Evolutionary conservation across 2,888 invertebrate genomes (phyloP).

Genomic region (Branchipolynoe longqiensis): DNA sequence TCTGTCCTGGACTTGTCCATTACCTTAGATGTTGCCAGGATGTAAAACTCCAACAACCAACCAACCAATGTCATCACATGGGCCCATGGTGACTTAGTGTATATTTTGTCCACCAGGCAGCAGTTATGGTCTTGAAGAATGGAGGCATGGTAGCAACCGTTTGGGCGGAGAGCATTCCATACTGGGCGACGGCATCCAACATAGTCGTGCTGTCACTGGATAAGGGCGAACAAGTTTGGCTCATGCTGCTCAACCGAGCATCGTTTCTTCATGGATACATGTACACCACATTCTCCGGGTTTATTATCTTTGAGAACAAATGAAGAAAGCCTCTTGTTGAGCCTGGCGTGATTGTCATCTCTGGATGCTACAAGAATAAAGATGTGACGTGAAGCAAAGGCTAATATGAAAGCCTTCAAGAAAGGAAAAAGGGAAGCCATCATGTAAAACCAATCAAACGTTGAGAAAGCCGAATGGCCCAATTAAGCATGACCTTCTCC

Average conservation of each 20-base stretch:
- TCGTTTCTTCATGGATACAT: slow-evolving; percentile 81
- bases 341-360: not conserved
- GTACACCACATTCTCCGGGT: slow-evolving; percentile 81
- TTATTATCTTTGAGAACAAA: slow-evolving; percentile 74
- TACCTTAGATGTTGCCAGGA: no score
- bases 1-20: no score
- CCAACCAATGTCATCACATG: no score
- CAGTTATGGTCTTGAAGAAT: slow-evolving; percentile 74
- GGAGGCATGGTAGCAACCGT: slow-evolving; percentile 79
- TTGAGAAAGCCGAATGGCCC: no score
- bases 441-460: no score
- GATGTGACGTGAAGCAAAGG: no score
- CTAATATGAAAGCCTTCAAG: no score
- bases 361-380: no score
- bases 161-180: slow-evolving; percentile 81
- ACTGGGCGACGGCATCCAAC: slow-evolving; percentile 76
- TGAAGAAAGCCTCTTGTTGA: not conserved
- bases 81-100: slow-evolving; percentile 16
- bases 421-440: no score
- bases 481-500: no score
- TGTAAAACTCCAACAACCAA: no score
- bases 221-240: slow-evolving; percentile 65
- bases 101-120: slow-evolving; percentile 73
- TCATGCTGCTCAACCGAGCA: slow-evolving; percentile 73
- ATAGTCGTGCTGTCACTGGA: slow-evolving; percentile 56